Evolutionary conservation across 2,888 invertebrate species (phyloP).

Genomic region (Macrosoma leucophasiata): DNA sequence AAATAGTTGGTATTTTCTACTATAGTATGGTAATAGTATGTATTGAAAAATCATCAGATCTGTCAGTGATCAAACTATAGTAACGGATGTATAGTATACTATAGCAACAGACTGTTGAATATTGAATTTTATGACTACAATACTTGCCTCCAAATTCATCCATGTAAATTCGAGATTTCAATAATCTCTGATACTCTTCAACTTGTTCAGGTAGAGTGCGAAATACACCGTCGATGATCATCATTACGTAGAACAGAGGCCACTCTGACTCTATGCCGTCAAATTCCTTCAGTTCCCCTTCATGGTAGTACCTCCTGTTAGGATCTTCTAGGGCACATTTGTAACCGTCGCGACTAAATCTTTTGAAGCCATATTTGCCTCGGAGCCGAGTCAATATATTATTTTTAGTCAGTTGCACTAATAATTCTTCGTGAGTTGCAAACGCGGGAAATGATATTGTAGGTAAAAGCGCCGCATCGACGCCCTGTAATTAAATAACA

Average conservation of each 20-base stretch:
- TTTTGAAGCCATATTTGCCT: conserved; percentile 94
- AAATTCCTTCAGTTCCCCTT: conserved; percentile 95
- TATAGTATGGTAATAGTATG: no score
- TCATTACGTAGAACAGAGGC: conserved; percentile 96
- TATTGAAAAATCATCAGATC: no score
- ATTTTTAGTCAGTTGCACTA: conserved; percentile 90
- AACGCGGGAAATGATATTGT: conserved; percentile 99
- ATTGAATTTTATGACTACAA: neutral
- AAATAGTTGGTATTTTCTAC: no score
- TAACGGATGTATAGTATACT: no score
- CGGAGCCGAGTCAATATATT: conserved; percentile 88
- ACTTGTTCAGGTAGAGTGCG: conserved; percentile 91
- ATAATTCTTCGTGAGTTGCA: conserved; percentile 94
- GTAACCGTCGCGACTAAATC: conserved; percentile 96
- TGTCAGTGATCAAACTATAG: no score
- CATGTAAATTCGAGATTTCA: conserved; percentile 87
- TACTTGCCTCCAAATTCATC: conserved; percentile 85
- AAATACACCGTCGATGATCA: conserved; percentile 97
- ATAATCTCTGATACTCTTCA: conserved; percentile 91
- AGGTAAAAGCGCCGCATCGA: conserved; percentile 93
- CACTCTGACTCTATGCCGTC: conserved; percentile 98
- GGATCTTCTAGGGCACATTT: conserved; percentile 91
- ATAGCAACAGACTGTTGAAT: no score
- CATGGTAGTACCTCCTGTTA: conserved; percentile 85
- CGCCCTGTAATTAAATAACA: conserved; percentile 78